Evolutionary conservation across 2,888 invertebrate genomes (phyloP).

Genomic region (Pachymerium ferrugineum): DNA sequence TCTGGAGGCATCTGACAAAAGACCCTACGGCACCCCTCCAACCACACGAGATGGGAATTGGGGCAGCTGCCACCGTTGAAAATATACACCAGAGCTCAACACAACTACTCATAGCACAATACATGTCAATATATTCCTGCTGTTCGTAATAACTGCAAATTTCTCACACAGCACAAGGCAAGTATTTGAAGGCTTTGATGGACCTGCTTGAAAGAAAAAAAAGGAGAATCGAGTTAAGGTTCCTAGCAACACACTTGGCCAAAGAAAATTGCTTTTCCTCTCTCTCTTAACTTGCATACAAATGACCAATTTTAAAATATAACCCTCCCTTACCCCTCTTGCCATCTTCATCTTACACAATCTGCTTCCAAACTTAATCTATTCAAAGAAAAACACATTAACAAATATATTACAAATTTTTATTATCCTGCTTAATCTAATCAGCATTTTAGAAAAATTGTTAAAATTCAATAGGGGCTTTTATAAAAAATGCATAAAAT

Average conservation of each 20-base stretch:
- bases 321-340: too few relatives aligned
- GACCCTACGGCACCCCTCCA: not conserved
- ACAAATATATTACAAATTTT: too few relatives aligned
- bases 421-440: too few relatives aligned
- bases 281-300: slow-evolving; percentile 8
- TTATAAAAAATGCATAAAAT: too few relatives aligned
- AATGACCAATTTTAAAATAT: slow-evolving; percentile 16
- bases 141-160: slow-evolving; percentile 15
- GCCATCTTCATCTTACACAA: not conserved
- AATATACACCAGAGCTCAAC: slow-evolving; percentile 15
- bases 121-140: slow-evolving; percentile 15
- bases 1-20: slow-evolving; percentile 14
- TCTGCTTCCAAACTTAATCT: not conserved
- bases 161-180: not conserved
- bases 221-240: slow-evolving; percentile 4
- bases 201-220: not conserved
- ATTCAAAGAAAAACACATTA: not conserved
- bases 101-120: slow-evolving; percentile 10
- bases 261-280: slow-evolving; percentile 16
- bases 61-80: slow-evolving; percentile 16
- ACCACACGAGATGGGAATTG: slow-evolving; percentile 5
- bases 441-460: too few relatives aligned
- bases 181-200: not conserved
- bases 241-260: slow-evolving; percentile 11
- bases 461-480: not conserved